Percentiles rank a stretch among this genome's conserved stretches.
phyloP scores from a whole-genome alignment of 2,113 vertebrate species.

The Bubo blakistoni region DNA sequence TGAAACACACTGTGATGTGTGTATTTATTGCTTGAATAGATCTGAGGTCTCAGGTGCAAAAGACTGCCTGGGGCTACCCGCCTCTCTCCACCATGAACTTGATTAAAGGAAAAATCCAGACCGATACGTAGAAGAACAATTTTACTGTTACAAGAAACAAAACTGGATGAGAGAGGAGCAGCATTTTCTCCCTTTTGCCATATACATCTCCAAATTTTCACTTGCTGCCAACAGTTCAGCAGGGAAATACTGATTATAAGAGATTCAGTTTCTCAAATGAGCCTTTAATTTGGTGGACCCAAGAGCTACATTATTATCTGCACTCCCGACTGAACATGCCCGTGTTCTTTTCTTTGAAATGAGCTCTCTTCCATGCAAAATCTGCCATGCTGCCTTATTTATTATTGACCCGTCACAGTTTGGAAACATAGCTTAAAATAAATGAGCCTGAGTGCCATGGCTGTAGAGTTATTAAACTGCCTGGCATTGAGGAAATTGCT shows the following conservation, averaged over 20 bases:
- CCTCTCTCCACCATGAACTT: neutral
- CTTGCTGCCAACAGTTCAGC: neutral
- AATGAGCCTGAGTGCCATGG: slow-evolving; percentile 47
- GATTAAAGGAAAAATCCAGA: neutral
- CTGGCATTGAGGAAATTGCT: slow-evolving; percentile 69
- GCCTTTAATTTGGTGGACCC: neutral
- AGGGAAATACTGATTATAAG: neutral
- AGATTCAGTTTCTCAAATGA: neutral
- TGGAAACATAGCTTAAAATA: slow-evolving; percentile 59
- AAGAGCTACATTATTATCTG: neutral
- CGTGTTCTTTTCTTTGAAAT: neutral
- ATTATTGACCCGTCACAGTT: slow-evolving; percentile 57
- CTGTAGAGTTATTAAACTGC: slow-evolving; percentile 54
- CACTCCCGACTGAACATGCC: neutral
- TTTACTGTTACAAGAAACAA: neutral
- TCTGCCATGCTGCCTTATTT: slow-evolving; percentile 15
- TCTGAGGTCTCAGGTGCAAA: slow-evolving; percentile 53
- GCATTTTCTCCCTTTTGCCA: neutral
- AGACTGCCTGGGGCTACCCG: neutral
- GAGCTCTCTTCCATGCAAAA: neutral
- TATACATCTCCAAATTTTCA: neutral
- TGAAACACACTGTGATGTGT: neutral
- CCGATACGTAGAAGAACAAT: neutral
- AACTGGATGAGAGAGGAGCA: neutral
- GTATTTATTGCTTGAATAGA: slow-evolving; percentile 38